A percentile compares a stretch with the other conserved stretches of the same genome.
Evolutionary conservation across 2,888 invertebrate species (phyloP).

Genomic region (Hedya salicella): DNA sequence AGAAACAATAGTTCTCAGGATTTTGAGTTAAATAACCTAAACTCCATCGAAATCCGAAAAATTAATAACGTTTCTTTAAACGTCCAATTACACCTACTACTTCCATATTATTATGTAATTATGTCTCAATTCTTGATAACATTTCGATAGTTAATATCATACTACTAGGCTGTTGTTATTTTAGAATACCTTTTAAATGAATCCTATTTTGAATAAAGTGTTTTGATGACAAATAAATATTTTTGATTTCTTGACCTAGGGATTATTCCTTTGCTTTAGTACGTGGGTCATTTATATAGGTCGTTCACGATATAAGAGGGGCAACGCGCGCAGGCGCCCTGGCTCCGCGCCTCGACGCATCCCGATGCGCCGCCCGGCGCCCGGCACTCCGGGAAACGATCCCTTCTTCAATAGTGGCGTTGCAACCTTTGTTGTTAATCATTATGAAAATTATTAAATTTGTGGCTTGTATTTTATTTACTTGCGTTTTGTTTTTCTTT

Average conservation of each 20-base stretch:
- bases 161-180: constrained; percentile 11
- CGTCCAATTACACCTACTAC: no score
- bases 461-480: no score
- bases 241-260: background rate
- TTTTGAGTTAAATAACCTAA: no score
- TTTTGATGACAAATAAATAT: background rate
- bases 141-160: background rate
- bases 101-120: no score
- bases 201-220: constrained; percentile 15
- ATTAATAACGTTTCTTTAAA: no score
- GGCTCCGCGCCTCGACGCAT: background rate
- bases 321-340: constrained; percentile 6
- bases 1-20: no score
- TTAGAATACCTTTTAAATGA: constrained; percentile 3
- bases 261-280: background rate
- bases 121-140: constrained; percentile 1
- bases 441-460: no score
- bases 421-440: no score
- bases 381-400: background rate
- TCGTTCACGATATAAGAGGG: background rate
- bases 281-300: constrained; percentile 23
- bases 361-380: background rate
- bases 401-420: background rate
- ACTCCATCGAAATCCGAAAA: no score
- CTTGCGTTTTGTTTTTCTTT: no score